These are phyloP conservation scores for Apomyelois bistriatella DNA, from an alignment of 2,888 invertebrate species.

Conservation along the genomic window DNA sequence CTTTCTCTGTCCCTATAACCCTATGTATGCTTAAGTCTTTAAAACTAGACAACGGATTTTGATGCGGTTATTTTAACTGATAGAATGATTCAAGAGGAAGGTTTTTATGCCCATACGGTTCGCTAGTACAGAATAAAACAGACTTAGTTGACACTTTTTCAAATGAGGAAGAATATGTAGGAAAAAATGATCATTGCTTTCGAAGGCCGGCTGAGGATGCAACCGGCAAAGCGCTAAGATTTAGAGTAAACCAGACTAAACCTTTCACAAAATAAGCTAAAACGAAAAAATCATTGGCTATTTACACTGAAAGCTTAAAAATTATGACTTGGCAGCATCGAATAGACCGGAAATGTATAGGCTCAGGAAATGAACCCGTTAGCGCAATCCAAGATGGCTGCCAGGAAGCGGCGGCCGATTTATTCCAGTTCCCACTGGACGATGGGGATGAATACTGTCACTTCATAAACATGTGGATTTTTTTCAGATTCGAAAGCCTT, in stretches of 20 bases:
- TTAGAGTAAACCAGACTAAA: background rate
- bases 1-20: no score
- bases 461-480: constrained; percentile 16
- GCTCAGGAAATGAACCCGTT: constrained; percentile 79
- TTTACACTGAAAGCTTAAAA: constrained; percentile 41
- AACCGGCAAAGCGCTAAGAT: no score
- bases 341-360: constrained; percentile 73
- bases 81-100: no score
- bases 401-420: constrained; percentile 56
- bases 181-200: no score
- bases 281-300: constrained; percentile 22
- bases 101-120: no score
- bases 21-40: no score
- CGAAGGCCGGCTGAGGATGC: no score
- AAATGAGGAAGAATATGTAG: no score
- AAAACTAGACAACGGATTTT: no score
- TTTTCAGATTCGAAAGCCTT: background rate
- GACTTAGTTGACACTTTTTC: no score
- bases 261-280: background rate
- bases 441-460: constrained; percentile 33
- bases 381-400: constrained; percentile 74
- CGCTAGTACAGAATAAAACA: no score
- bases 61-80: no score
- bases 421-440: constrained; percentile 56
- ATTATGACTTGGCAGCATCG: constrained; percentile 69